These are phyloP conservation scores for Gallinago media DNA, from an alignment of 2,113 vertebrate genomes.

Conservation along the genomic window DNA sequence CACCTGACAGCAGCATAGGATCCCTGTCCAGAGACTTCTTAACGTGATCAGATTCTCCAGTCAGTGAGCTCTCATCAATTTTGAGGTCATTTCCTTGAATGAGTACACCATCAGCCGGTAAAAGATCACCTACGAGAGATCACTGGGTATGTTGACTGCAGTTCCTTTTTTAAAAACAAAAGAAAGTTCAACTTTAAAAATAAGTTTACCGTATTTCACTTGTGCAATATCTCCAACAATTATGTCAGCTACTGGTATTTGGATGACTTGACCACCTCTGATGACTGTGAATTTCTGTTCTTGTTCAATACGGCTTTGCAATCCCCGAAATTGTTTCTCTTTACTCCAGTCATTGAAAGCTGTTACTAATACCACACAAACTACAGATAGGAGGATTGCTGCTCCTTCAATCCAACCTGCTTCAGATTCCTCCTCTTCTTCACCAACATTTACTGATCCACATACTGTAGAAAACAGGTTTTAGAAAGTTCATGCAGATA, in stretches of 20 bases:
- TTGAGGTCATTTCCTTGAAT: constrained; percentile 98
- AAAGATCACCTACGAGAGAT: constrained; percentile 90
- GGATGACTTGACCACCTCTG: constrained; percentile 94
- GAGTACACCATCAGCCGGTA: constrained; percentile 94
- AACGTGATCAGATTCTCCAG: constrained; percentile 98
- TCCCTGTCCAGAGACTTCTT: constrained; percentile 93
- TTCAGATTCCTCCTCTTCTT: constrained; percentile 92
- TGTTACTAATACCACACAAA: constrained; percentile 97
- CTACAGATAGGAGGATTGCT: constrained; percentile 95
- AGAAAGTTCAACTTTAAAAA: neutral
- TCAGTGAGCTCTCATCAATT: constrained; percentile 98
- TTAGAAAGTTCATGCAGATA: neutral
- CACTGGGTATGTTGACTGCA: constrained; percentile 16
- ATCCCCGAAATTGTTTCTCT: constrained; percentile 96
- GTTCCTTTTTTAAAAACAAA: neutral
- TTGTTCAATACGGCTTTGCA: constrained; percentile 98
- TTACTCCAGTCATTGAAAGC: constrained; percentile 99
- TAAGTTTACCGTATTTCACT: constrained; percentile 94
- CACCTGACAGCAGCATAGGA: constrained; percentile 96
- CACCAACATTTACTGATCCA: constrained; percentile 86
- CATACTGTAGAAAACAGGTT: constrained; percentile 84
- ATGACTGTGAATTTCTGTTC: constrained; percentile 98
- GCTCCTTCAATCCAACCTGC: constrained; percentile 98
- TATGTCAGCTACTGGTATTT: constrained; percentile 96
- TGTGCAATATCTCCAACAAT: constrained; percentile 98